A percentile compares a stretch with the other conserved stretches of the same genome.
Conservation (phyloP, 1,140 invertebrate species). For the Drosophila erecta region DNA sequence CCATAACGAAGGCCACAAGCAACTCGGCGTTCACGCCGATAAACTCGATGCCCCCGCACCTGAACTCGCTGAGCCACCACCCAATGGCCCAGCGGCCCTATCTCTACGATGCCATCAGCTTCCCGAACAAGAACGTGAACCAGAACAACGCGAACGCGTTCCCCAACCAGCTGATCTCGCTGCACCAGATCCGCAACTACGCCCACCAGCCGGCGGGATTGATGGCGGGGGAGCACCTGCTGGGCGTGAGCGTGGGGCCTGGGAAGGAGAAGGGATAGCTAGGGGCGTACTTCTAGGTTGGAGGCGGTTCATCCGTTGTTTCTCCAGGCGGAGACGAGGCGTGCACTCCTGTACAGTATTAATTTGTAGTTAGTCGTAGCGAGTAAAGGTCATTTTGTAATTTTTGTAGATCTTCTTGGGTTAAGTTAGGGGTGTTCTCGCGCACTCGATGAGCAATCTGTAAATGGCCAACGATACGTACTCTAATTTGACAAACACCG, state of each 20-base stretch:
- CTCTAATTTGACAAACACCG: conserved; percentile 63
- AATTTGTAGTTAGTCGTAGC: conserved; percentile 77
- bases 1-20: conserved; percentile 86
- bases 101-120: conserved; percentile 96
- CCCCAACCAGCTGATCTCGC: conserved; percentile 97
- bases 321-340: conserved; percentile 37
- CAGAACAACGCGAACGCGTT: conserved; percentile 90
- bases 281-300: conserved; percentile 80
- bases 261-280: conserved; percentile 85
- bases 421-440: conserved; percentile 24
- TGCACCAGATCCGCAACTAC: conserved; percentile 98
- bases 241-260: conserved; percentile 82
- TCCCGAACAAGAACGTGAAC: conserved; percentile 86
- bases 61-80: conserved; percentile 91
- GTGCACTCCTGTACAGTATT: conserved; percentile 78
- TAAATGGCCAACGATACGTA: conserved; percentile 66
- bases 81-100: conserved; percentile 92
- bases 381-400: conserved; percentile 9
- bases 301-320: conserved; percentile 12
- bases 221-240: conserved; percentile 82
- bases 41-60: conserved; percentile 93
- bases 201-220: conserved; percentile 92
- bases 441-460: conserved; percentile 22
- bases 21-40: conserved; percentile 97
- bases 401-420: conserved; percentile 22